Evolutionary conservation across 2,113 vertebrate species (phyloP).

Genomic region (Phrynosoma blainvillii): DNA sequence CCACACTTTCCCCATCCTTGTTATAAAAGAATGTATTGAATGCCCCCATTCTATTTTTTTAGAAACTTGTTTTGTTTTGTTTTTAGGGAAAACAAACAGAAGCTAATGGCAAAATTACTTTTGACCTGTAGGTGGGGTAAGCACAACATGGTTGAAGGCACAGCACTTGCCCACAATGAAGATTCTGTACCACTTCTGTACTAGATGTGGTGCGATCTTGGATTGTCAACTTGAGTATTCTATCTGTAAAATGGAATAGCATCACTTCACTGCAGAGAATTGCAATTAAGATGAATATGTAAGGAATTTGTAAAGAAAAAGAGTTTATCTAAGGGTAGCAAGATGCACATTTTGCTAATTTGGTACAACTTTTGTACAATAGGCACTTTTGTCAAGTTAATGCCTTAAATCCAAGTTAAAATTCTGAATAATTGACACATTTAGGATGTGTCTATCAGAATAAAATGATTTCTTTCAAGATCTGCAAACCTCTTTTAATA

Average conservation of each 20-base stretch:
- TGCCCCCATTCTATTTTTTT: neutral
- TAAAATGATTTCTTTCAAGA: neutral
- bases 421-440: neutral
- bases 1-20: too few species aligned
- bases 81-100: neutral
- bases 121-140: constrained; percentile 57
- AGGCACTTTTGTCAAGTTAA: neutral
- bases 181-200: neutral
- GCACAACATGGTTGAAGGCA: constrained; percentile 11
- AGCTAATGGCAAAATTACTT: constrained; percentile 1
- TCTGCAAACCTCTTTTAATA: neutral
- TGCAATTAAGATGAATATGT: neutral
- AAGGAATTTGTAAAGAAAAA: neutral
- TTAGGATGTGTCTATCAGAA: neutral
- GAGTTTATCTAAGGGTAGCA: neutral
- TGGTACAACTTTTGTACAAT: too few species aligned
- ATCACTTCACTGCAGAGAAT: neutral
- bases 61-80: too few species aligned
- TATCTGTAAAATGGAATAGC: neutral
- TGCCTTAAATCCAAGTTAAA: neutral
- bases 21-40: neutral
- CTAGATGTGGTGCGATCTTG: neutral
- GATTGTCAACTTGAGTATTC: neutral
- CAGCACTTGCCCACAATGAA: neutral
- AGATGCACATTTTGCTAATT: neutral